Evolutionary conservation across 1,140 invertebrate genomes (phyloP).

Genomic region (Idris sp.): DNA sequence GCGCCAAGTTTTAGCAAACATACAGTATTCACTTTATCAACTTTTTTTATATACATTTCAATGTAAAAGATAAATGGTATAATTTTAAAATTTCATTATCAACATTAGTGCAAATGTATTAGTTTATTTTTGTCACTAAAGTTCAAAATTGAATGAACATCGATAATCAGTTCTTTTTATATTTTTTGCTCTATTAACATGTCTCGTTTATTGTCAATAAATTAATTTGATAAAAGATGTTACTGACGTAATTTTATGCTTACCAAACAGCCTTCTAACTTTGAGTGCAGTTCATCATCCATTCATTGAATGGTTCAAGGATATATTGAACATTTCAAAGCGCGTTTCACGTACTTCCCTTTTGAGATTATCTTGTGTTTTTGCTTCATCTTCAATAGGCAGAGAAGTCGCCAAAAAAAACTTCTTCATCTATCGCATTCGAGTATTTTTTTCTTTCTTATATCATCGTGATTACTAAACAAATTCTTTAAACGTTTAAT

Average conservation of each 20-base stretch:
- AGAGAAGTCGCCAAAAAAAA: slow-evolving; percentile 16
- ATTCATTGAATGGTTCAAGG: slow-evolving; percentile 55
- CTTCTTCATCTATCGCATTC: too few species aligned
- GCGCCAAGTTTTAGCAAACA: too few species aligned
- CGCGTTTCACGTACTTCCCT: slow-evolving; percentile 40
- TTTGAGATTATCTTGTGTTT: slow-evolving; percentile 42
- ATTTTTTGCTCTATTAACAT: slow-evolving; percentile 44
- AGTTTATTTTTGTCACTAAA: too few species aligned
- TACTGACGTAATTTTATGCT: slow-evolving; percentile 50
- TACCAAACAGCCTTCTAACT: slow-evolving; percentile 46
- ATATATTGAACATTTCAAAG: slow-evolving; percentile 35
- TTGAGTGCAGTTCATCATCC: slow-evolving; percentile 32
- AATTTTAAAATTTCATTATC: too few species aligned
- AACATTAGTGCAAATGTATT: too few species aligned
- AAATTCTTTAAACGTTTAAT: too few species aligned
- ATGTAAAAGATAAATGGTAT: too few species aligned
- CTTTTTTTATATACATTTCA: background rate
- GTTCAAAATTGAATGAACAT: slow-evolving; percentile 15
- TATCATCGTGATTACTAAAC: too few species aligned
- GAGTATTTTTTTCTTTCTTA: too few species aligned
- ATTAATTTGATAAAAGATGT: slow-evolving; percentile 48
- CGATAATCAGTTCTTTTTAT: background rate
- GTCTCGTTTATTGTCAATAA: slow-evolving; percentile 30
- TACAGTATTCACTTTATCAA: slow-evolving; percentile 25
- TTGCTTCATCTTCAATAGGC: slow-evolving; percentile 26